Evolutionary conservation across 92 coral and sea anemone genomes (phyloP).

Genomic region (Epizoanthus scotinus): DNA sequence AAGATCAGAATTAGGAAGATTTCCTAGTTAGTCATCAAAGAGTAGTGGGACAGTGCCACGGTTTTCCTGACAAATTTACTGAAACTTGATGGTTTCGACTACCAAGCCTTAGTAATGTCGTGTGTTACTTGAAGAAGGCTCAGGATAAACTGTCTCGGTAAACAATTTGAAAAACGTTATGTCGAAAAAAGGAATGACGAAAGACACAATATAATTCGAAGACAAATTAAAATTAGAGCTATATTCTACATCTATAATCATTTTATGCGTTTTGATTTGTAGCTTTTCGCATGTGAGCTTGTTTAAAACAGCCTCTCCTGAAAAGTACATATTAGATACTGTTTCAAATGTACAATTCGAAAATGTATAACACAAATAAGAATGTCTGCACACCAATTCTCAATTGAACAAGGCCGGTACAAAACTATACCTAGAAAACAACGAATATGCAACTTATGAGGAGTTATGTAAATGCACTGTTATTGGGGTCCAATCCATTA

Average conservation of each 20-base stretch:
- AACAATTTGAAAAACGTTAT: not conserved
- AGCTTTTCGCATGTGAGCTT: slow-evolving; percentile 14
- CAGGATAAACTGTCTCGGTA: not conserved
- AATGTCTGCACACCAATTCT: slow-evolving; percentile 33
- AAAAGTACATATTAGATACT: slow-evolving; percentile 20
- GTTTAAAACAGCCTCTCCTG: slow-evolving; percentile 8
- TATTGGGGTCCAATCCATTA: too few relatives aligned
- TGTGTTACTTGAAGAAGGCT: too few relatives aligned
- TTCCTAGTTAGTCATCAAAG: slow-evolving; percentile 12
- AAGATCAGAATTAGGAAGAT: slow-evolving; percentile 37
- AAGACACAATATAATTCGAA: slow-evolving; percentile 15
- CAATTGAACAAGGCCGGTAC: slow-evolving; percentile 36
- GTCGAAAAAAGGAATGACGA: not conserved
- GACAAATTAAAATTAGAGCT: slow-evolving; percentile 4
- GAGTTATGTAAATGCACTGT: too few relatives aligned
- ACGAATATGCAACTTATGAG: slow-evolving; percentile 32
- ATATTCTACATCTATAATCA: slow-evolving; percentile 18
- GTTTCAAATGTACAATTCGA: slow-evolving; percentile 5
- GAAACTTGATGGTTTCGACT: not conserved
- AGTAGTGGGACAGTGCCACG: slow-evolving; percentile 1
- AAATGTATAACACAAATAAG: slow-evolving; percentile 27
- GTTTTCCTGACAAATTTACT: slow-evolving; percentile 6
- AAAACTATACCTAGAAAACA: slow-evolving; percentile 25
- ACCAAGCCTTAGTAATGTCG: slow-evolving; percentile 10
- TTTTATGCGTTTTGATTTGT: slow-evolving; percentile 30